Base-by-base conservation (phyloP, 2,113 vertebrate genomes). In the Melanocharis versteri region DNA sequence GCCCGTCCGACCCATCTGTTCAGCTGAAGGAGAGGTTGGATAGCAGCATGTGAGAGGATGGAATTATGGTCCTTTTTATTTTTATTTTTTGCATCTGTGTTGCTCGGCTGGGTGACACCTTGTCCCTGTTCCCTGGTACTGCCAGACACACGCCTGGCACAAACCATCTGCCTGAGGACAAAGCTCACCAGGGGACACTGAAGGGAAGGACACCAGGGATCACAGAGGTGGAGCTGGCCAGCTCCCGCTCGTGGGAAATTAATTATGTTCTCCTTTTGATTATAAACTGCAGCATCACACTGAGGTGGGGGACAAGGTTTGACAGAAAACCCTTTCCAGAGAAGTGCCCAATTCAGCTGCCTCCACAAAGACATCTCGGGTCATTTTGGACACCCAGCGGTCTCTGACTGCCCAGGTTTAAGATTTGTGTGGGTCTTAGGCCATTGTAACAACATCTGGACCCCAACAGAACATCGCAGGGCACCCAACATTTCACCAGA, bases 21-120 rank as follows among this genome's bases (percentile, higher is more conserved):
- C 95, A 96, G 89, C 83, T 96, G 56, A 84, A 84, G 86, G 69
- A 61, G 87, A 87, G 69, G 86, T 24, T 97, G 93, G 94, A 95
- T 98, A 99, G 98, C 98, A 99, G 98, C 98, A 98, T 92, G 85
- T 64, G 35, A 73, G 57, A 84, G 48, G 69, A 64, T 91, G 57
- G 87, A 86, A 64, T 90, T 20, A 16, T 7, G 31, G 33, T 64
- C 51, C 53, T 50, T 86, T 77, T 62, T 26, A 3, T 39, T 89
- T 75, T 57, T 18, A 11, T 22, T 60, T 86, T 76, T 83, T 11
- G 31, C n/a, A 53, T 54, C 60, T 83, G 28, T 72, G 39, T 78
- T 28, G 12, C 47, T 68, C 48, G 54, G 20, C 22, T 71, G 80
- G 56, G 26, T 70, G 60, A 8, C 24, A 51, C 7, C 45, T 37